Evolutionary conservation across 2,888 invertebrate genomes (phyloP), one percentile per base, ranked within the genome.

Genomic region (Polietes domitor): DNA sequence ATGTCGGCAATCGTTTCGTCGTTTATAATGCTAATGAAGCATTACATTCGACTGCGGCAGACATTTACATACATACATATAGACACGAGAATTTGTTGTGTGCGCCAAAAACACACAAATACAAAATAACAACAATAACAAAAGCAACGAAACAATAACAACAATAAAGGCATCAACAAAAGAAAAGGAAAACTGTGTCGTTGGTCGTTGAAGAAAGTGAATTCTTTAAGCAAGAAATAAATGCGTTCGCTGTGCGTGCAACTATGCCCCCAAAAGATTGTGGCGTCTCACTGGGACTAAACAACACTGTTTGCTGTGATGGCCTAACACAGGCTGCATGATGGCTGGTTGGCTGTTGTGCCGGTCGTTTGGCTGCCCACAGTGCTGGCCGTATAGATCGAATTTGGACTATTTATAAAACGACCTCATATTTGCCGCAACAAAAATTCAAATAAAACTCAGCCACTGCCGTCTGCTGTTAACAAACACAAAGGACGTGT

Each of bases 381-480:
- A 26, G 41, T 43, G 28, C 32, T 70, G 55, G 28, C 41, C 37
- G 47, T 21, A 37, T 43, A 79, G 15, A 28, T 37, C 17, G 55
- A 75, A 63, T 63, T 32, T 50, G 12, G 70, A 50, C 50, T 80
- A 71, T 75, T 75, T 80, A 24, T 78, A 78, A 77, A 78, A 72
- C 63, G 63, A 72, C 72, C 71, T 65, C 53, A 72, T 72, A 50
- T 68, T 12, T 77, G 0, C 17, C n/a, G 17, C 41, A 41, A 17
- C 21, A 71, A 17, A 70, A 41, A 58, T 41, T 24, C 58, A 73
- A 68, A 24, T 19, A 21, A 68, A 68, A 70, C 70, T 24, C 26
- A 28, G 28, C 28, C 28, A 70, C 47, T 28, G n/a, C 10, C 32
- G 32, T 1, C 63, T 17, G 17, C 9, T 24, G 43, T 68, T 10